A percentile compares a stretch with the other conserved stretches of the same genome.
Evolutionary conservation across 2,888 invertebrate genomes (phyloP).

Genomic region (Syritta pipiens): DNA sequence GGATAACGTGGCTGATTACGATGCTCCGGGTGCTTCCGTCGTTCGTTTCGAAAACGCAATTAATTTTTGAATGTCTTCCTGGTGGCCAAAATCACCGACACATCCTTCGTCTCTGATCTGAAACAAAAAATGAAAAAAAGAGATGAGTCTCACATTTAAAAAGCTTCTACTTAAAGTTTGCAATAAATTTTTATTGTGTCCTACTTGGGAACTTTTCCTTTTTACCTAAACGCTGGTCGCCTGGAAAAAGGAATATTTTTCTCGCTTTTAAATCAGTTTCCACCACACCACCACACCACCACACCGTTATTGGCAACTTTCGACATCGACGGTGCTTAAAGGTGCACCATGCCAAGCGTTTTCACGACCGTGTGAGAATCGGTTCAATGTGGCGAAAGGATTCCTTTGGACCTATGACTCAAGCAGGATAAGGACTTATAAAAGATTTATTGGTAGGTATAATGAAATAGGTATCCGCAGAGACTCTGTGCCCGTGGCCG

Average conservation of each 20-base stretch:
- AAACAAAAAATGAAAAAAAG: conserved; percentile 36
- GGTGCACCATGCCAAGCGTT: conserved; percentile 46
- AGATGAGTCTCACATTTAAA: conserved; percentile 37
- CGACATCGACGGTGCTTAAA: conserved; percentile 32
- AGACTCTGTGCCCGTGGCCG: not conserved
- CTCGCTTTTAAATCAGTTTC: conserved; percentile 55
- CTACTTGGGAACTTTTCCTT: conserved; percentile 8
- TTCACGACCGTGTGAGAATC: conserved; percentile 1
- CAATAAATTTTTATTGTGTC: conserved; percentile 28
- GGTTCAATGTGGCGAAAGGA: conserved; percentile 56
- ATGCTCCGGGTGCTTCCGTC: not conserved
- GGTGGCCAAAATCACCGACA: conserved; percentile 29
- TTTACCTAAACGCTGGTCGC: too few species aligned
- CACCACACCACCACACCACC: too few species aligned
- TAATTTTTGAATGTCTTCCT: conserved; percentile 58
- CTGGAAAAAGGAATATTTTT: conserved; percentile 32
- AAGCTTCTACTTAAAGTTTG: conserved; percentile 14
- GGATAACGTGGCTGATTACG: conserved; percentile 62
- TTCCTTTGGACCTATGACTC: conserved; percentile 36
- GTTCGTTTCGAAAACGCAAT: conserved; percentile 54
- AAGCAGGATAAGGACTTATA: conserved; percentile 60
- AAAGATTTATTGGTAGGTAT: conserved; percentile 56
- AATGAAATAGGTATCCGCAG: conserved; percentile 62
- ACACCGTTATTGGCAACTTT: conserved; percentile 66
- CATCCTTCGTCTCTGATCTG: conserved; percentile 68